Base-by-base conservation (phyloP, 2,888 invertebrate species). In the Orchestes rusci region DNA sequence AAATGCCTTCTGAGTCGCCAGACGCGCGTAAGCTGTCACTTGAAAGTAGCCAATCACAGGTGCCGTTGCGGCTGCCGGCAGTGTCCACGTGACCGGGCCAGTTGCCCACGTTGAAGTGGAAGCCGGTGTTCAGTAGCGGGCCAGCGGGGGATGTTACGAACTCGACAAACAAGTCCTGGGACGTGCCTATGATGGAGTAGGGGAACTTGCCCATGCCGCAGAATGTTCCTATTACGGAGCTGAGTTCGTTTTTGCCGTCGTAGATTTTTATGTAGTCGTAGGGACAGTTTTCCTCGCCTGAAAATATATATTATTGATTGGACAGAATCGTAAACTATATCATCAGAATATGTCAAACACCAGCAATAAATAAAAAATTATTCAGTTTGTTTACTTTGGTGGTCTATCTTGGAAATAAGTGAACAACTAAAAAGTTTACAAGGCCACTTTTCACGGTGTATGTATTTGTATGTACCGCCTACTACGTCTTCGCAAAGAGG, bases 171-270 rank as follows among this genome's bases (percentile, higher is more conserved):
- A 90, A 74, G 61, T 89, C 87, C 57, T 86, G 85, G 15, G 90
- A 89, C 33, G 92, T 92, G 8, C 92, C 92, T 57, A 92, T 91
- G 64, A 93, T 92, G 60, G 90, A 90, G 72, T 90, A 90, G 0
- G 92, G 91, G 60, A 92, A 92, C 68, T 91, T 91, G 34, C 91
- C 91, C 82, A 91, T 86, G 2, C 90, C 90, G 64, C 91, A 92
- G 63, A 92, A 90, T 4, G 89, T 90, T 3, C 91, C 91, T 55
- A 93, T 92, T 33, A 89, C 80, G 1, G 88, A 84, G 10, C 87
- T 83, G 33, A 83, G 82, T 58, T 90, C 89, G 65, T 90, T 86
- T 58, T 87, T 85, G 0, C 92, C 92, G 59, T 92, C 92, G 72
- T 91, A 91, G 48, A 92, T 85, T 57, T 81, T 80, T 53, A 92